Evolutionary conservation across 2,113 vertebrate genomes (phyloP).

Genomic region (Trochalopteron elliotii): DNA sequence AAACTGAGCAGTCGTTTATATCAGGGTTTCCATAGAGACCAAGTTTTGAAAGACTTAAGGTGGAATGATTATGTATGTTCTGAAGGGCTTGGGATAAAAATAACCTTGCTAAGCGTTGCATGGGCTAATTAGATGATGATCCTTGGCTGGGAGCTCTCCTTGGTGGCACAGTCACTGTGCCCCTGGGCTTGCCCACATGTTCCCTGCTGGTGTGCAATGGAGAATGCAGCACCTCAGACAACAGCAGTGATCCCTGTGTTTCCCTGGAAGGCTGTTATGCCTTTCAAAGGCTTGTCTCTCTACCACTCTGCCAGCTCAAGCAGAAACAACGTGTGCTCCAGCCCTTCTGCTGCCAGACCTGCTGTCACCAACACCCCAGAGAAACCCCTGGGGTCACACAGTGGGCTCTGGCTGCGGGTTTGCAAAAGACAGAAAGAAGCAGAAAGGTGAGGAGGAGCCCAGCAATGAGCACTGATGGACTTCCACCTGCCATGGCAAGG

Average conservation of each 20-base stretch:
- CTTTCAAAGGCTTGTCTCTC: not conserved
- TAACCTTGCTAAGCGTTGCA: not conserved
- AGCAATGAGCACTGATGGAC: not conserved
- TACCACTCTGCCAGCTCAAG: not conserved
- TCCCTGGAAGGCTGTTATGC: not conserved
- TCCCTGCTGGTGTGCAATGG: not conserved
- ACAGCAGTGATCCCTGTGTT: not conserved
- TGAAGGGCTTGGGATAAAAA: constrained; percentile 66
- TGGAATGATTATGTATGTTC: constrained; percentile 48
- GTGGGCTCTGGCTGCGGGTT: not conserved
- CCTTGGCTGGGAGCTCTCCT: not conserved
- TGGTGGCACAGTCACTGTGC: not conserved
- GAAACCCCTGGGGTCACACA: not conserved
- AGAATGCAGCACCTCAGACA: not conserved
- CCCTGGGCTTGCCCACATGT: not conserved
- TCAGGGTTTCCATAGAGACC: constrained; percentile 69
- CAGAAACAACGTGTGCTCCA: not conserved
- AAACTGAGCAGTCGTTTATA: not conserved
- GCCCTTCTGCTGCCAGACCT: not conserved
- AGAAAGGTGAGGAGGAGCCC: not conserved
- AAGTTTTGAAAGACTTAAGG: constrained; percentile 45
- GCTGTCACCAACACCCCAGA: not conserved
- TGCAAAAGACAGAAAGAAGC: not conserved
- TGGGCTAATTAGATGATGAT: constrained; percentile 38
- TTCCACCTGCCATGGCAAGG: not conserved